Conservation (phyloP, 2,888 invertebrate species). For the Zaprionus bogoriensis region DNA sequence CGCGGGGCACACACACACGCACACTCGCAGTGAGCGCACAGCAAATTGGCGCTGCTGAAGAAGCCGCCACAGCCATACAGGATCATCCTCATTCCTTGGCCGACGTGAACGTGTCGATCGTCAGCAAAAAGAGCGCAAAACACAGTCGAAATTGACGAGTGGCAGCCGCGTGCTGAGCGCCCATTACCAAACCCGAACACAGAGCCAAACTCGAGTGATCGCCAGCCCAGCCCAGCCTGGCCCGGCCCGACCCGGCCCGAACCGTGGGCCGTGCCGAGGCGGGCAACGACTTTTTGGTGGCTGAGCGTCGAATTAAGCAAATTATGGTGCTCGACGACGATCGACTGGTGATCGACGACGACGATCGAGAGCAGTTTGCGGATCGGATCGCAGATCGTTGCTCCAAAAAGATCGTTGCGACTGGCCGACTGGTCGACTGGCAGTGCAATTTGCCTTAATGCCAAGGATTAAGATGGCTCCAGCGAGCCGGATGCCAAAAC, state of each 20-base stretch:
- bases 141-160: constrained; percentile 62
- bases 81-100: constrained; percentile 60
- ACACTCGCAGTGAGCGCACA: constrained; percentile 60
- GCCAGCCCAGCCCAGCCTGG: too few species aligned
- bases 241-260: too few species aligned
- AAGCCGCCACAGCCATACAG: constrained; percentile 40
- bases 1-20: constrained; percentile 33
- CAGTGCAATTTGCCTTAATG: constrained; percentile 71
- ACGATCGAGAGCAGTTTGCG: constrained; percentile 14
- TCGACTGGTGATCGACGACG: too few species aligned
- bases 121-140: constrained; percentile 28
- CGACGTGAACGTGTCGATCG: constrained; percentile 60
- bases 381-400: background rate
- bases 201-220: constrained; percentile 18
- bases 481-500: constrained; percentile 45
- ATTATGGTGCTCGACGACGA: constrained; percentile 70
- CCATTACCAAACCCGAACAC: constrained; percentile 45
- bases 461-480: constrained; percentile 64
- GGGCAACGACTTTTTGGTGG: constrained; percentile 41
- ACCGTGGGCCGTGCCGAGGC: constrained; percentile 21
- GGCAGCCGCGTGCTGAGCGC: constrained; percentile 72
- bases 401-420: background rate
- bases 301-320: constrained; percentile 80
- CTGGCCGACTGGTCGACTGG: background rate
- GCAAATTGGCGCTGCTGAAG: constrained; percentile 50